Evolutionary conservation across 2,113 vertebrate genomes (phyloP).

Genomic region (Electrona antarctica): DNA sequence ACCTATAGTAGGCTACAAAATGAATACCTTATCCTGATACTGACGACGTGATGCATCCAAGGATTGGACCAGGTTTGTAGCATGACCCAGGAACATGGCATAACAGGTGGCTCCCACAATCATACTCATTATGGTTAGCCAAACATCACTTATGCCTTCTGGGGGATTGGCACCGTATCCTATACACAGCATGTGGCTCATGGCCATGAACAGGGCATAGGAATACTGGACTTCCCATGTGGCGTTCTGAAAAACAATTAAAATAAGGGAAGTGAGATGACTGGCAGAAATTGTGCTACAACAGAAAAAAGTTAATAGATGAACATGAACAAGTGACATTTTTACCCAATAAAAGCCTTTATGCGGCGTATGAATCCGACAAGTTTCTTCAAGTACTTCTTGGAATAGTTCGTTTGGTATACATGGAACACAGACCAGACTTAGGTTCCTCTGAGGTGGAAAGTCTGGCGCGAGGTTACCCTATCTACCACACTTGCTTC

Average conservation of each 20-base stretch:
- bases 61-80: slow-evolving; percentile 93
- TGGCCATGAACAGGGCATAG: slow-evolving; percentile 89
- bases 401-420: too few relatives aligned
- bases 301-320: not conserved
- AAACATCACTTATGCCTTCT: slow-evolving; percentile 89
- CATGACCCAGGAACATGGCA: slow-evolving; percentile 96
- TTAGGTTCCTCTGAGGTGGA: too few relatives aligned
- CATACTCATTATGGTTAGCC: slow-evolving; percentile 99
- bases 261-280: slow-evolving; percentile 2
- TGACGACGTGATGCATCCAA: slow-evolving; percentile 93
- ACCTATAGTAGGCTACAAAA: slow-evolving; percentile 10
- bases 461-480: too few relatives aligned
- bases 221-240: slow-evolving; percentile 98
- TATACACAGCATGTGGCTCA: slow-evolving; percentile 84
- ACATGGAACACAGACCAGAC: too few relatives aligned
- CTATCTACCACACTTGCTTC: too few relatives aligned
- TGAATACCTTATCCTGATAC: slow-evolving; percentile 95
- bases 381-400: too few relatives aligned
- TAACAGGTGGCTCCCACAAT: slow-evolving; percentile 89
- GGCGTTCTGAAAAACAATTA: slow-evolving; percentile 82
- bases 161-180: slow-evolving; percentile 93
- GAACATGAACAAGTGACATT: not conserved
- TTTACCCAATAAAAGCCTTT: not conserved
- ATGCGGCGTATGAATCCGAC: too few relatives aligned
- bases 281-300: not conserved